A percentile compares a stretch with the other conserved stretches of the same genome.
These are phyloP conservation scores for Scyliorhinus canicula DNA, from an alignment of 2,797 vertebrate genomes.

Conservation along the genomic window DNA sequence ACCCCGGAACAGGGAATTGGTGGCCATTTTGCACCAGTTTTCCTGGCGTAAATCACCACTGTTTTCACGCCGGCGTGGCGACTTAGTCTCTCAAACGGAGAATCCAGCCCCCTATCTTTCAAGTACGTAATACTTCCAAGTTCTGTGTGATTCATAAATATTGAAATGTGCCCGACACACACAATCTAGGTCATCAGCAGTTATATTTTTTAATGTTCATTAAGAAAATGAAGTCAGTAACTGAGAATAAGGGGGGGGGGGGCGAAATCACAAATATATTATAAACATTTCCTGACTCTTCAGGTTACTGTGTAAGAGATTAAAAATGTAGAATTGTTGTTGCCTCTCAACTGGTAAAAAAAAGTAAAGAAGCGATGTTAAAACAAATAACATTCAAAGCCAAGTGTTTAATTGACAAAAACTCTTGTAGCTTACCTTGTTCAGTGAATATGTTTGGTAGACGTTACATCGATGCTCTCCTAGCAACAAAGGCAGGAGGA, in stretches of 20 bases:
- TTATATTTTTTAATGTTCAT: not conserved
- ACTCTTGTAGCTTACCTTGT: not conserved
- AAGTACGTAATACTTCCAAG: too few relatives aligned
- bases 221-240: not conserved
- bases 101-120: too few relatives aligned
- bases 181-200: too few relatives aligned
- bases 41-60: too few relatives aligned
- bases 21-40: too few relatives aligned
- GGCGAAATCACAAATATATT: not conserved
- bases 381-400: not conserved
- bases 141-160: too few relatives aligned
- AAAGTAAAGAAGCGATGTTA: not conserved
- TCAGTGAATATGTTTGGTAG: not conserved
- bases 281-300: not conserved
- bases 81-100: too few relatives aligned
- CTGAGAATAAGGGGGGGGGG: not conserved
- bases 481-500: not conserved
- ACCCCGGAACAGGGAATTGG: too few relatives aligned
- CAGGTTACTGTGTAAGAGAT: not conserved
- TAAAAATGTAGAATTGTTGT: not conserved
- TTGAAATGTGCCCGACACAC: too few relatives aligned
- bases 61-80: too few relatives aligned
- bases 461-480: not conserved
- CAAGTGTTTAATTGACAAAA: not conserved
- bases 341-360: not conserved